A percentile compares a stretch with the other conserved stretches of the same genome.
These are phyloP conservation scores for Oscheius sp. DNA, from an alignment of 2,888 invertebrate species.

Conservation along the genomic window DNA sequence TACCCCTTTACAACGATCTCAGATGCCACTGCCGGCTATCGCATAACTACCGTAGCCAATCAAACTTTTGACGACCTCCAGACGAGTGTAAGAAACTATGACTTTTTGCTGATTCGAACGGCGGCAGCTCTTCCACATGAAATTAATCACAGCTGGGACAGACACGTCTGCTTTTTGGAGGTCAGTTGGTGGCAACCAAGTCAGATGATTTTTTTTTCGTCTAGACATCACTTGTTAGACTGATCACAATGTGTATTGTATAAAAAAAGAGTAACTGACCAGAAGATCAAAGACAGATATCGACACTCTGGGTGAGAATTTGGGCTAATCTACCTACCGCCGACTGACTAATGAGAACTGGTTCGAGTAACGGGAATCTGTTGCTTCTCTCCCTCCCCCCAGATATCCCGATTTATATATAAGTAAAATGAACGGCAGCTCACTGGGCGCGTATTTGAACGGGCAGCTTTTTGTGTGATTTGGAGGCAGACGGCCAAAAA, in stretches of 20 bases:
- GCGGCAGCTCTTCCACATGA: not conserved
- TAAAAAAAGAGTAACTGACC: not conserved
- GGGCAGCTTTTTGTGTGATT: conserved; percentile 19
- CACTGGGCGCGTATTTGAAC: conserved; percentile 3
- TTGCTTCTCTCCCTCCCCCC: too few relatives aligned
- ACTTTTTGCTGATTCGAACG: not conserved
- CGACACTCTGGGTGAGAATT: not conserved
- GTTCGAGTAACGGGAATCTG: conserved; percentile 1
- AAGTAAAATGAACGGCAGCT: too few relatives aligned
- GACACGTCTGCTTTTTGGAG: conserved; percentile 10
- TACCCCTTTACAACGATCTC: not conserved
- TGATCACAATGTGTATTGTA: not conserved
- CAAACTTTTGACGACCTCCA: not conserved
- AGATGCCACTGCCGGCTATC: too few relatives aligned
- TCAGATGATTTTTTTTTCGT: not conserved
- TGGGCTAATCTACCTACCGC: conserved; percentile 9
- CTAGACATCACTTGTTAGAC: not conserved
- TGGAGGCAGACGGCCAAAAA: conserved; percentile 12
- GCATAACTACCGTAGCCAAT: too few relatives aligned
- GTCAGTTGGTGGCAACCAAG: not conserved
- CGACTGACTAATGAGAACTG: conserved; percentile 16
- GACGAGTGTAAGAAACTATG: not conserved
- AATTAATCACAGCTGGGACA: conserved; percentile 13
- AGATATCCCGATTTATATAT: too few relatives aligned
- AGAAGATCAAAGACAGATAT: conserved; percentile 6